Conservation (phyloP, 2,113 vertebrate genomes). For the Zosterops lateralis region DNA sequence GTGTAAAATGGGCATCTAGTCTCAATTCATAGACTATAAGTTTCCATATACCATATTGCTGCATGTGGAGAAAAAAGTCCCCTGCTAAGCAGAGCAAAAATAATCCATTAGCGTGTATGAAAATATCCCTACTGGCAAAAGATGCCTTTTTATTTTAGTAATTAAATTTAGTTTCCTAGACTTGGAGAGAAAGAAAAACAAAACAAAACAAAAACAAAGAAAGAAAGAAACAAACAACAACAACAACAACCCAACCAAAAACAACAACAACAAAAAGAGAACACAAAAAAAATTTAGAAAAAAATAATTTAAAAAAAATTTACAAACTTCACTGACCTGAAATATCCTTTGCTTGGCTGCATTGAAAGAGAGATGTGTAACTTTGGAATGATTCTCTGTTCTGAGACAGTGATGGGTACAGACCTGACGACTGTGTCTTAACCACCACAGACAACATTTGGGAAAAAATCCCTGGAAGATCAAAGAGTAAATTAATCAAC, state of each 20-base stretch:
- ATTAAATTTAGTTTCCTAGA: neutral
- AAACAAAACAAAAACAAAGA: neutral
- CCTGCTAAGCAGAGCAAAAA: slow-evolving; percentile 33
- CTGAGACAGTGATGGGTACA: neutral
- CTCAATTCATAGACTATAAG: neutral
- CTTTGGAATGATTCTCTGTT: neutral
- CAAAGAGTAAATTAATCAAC: neutral
- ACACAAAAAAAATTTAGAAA: too few species aligned
- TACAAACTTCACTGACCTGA: neutral
- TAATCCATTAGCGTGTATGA: slow-evolving; percentile 9
- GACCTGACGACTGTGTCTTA: neutral
- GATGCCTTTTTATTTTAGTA: neutral
- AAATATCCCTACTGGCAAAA: slow-evolving; percentile 6
- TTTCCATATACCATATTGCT: neutral
- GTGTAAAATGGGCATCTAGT: neutral
- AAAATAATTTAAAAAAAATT: neutral
- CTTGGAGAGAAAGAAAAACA: neutral
- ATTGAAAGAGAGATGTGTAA: neutral
- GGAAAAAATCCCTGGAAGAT: neutral
- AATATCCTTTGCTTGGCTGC: neutral
- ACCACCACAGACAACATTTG: neutral
- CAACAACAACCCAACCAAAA: neutral
- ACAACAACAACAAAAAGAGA: neutral
- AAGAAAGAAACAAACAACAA: too few species aligned
- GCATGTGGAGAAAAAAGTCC: neutral